These are phyloP conservation scores for Thryonomys swinderianus DNA, from an alignment of 2,113 vertebrate species.

Conservation along the genomic window DNA sequence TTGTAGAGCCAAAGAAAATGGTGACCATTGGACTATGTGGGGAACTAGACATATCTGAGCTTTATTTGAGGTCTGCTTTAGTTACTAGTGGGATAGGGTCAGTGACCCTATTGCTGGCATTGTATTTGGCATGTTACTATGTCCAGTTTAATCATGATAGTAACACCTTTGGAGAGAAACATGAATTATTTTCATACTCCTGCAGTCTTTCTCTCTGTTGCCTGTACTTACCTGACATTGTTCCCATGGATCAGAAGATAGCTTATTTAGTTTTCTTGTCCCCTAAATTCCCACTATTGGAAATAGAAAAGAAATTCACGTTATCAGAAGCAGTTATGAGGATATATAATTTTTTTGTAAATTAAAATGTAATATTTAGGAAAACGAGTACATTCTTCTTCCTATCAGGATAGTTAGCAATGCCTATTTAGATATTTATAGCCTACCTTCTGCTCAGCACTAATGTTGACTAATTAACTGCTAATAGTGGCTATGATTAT, in stretches of 20 bases:
- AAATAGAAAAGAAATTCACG: not conserved
- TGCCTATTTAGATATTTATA: not conserved
- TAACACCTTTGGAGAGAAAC: slow-evolving; percentile 23
- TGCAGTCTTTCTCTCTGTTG: not conserved
- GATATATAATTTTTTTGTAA: not conserved
- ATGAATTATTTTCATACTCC: not conserved
- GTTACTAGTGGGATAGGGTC: not conserved
- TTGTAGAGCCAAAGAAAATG: not conserved
- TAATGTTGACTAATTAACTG: not conserved
- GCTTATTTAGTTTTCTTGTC: not conserved
- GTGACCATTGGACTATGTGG: not conserved
- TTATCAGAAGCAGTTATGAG: not conserved
- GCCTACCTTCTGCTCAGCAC: not conserved
- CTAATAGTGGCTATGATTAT: not conserved
- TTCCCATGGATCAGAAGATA: not conserved
- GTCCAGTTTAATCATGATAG: not conserved
- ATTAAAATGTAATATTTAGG: not conserved
- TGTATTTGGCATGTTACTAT: not conserved
- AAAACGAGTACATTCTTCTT: not conserved
- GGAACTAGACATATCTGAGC: not conserved
- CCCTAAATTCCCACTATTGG: not conserved
- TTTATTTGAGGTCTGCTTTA: not conserved
- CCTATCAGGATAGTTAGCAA: not conserved
- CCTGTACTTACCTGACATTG: not conserved
- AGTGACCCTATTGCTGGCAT: not conserved